A percentile compares a stretch with the other conserved stretches of the same genome.
Evolutionary conservation across 2,113 vertebrate genomes (phyloP).

Genomic region (Platysteira castanea): DNA sequence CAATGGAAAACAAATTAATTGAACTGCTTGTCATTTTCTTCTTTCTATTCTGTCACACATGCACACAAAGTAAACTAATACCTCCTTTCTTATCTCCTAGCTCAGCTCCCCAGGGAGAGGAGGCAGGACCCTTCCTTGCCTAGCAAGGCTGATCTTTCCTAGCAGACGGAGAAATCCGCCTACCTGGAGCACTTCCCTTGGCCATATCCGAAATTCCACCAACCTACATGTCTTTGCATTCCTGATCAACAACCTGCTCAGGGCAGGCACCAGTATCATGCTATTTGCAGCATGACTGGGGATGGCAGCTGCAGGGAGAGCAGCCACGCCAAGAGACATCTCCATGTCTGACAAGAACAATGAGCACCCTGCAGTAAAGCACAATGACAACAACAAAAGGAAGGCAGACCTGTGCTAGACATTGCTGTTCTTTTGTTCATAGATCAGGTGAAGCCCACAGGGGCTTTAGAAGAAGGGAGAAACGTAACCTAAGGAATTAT

Average conservation of each 20-base stretch:
- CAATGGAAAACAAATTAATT: neutral
- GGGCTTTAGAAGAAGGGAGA: neutral
- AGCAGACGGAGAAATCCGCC: neutral
- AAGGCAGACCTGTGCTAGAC: neutral
- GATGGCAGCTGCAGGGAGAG: neutral
- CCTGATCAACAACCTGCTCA: accelerated
- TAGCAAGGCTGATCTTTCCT: neutral
- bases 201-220: neutral
- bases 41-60: neutral
- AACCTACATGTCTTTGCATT: neutral
- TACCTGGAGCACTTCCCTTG: neutral
- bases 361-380: neutral
- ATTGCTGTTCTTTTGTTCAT: neutral
- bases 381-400: neutral
- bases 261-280: neutral
- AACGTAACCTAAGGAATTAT: neutral
- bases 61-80: neutral
- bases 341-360: neutral
- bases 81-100: neutral
- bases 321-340: neutral
- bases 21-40: neutral
- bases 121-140: neutral
- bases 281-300: neutral
- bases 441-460: neutral
- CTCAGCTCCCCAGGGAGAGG: neutral